phyloP scores from a whole-genome alignment of 2,113 vertebrate genomes.

The Perca fluviatilis region DNA sequence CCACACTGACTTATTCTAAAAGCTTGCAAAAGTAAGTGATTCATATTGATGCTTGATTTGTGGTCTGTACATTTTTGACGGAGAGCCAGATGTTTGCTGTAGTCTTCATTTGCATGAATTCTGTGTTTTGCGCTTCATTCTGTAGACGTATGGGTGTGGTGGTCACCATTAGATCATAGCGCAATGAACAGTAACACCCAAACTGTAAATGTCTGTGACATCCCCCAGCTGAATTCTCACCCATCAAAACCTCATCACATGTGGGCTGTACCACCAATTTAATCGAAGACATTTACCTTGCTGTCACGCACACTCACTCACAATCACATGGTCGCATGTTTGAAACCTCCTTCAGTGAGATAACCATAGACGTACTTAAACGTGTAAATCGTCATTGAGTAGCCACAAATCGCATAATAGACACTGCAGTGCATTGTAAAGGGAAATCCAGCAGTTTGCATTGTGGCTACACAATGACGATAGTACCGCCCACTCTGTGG shows the following conservation, averaged over 20 bases:
- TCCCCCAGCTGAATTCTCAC: neutral
- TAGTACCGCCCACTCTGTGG: neutral
- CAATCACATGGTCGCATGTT: neutral
- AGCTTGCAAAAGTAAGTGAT: neutral
- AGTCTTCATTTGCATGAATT: neutral
- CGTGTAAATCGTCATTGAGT: neutral
- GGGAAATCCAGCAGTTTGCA: too few relatives aligned
- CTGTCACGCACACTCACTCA: neutral
- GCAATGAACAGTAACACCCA: neutral
- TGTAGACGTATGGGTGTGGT: neutral
- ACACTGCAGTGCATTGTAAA: neutral
- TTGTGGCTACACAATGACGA: too few relatives aligned
- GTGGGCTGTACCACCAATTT: neutral
- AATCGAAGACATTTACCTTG: neutral
- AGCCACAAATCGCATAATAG: neutral
- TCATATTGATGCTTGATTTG: neutral
- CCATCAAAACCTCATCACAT: neutral
- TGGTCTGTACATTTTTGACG: neutral
- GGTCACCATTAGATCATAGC: neutral
- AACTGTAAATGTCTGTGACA: neutral
- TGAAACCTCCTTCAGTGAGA: constrained; percentile 22
- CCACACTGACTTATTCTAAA: neutral
- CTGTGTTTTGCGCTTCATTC: neutral
- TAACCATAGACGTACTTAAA: neutral
- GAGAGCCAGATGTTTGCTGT: neutral